Base-by-base conservation (phyloP, 1,140 invertebrate genomes). In the Oncopodura yosiiana region DNA sequence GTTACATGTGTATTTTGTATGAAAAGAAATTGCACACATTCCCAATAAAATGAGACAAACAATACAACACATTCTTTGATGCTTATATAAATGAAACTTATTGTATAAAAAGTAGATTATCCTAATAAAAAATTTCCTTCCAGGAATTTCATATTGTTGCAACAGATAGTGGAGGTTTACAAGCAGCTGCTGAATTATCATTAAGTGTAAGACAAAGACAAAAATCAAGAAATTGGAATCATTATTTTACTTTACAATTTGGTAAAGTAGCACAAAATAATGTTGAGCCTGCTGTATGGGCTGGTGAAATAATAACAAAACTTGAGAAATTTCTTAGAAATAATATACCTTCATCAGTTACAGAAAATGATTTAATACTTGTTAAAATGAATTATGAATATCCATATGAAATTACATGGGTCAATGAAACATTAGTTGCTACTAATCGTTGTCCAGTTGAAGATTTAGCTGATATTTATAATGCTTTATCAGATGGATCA, bases 91-190 rank as follows among this genome's bases (percentile, higher is more conserved):
- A n/a, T n/a, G n/a, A n/a, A n/a, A n/a, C n/a, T n/a, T n/a, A n/a
- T n/a, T n/a, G n/a, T n/a, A n/a, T n/a, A n/a, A n/a, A n/a, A n/a
- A 8, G 52, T 43, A 4, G 32, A 86, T 51, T 87, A 88, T n/a
- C 70, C 90, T 24, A 85, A 89, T 64, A 79, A 85, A 39, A 76
- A 88, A 61, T 81, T 90, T 53, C 88, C 86, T n/a, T 80, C 80
- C 51, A 90, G 86, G 81, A 75, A 79, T 65, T 90, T 86, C 69
- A 75, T 80, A 53, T 68, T 92, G 2, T 77, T 82, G 63, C 88
- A 87, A 12, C 77, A 77, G 2, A 87, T 92, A 68, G 82, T 76
- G 53, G 79, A 82, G 59, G 85, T 84, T 12, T 73, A 76, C 6
- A 77, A 0, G 74, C 78, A 11, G 86, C 87, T 34, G 76, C 74